Conservation (phyloP, 2,113 vertebrate species). For the Butorides virescens region DNA sequence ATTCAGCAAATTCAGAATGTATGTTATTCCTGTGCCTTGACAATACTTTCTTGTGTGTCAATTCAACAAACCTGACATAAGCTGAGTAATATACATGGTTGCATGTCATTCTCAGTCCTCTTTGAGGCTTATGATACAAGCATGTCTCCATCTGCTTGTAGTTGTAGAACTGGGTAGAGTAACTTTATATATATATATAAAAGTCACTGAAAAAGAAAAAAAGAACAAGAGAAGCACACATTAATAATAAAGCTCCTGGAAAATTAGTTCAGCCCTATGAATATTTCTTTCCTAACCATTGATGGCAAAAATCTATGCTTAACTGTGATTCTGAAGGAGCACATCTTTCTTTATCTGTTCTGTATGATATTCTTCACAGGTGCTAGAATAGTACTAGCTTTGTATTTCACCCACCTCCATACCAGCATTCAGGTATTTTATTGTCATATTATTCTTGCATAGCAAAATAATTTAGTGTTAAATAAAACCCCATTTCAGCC, state of each 20-base stretch:
- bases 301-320: neutral
- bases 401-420: neutral
- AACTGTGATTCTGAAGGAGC: neutral
- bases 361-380: neutral
- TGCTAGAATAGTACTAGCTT: neutral
- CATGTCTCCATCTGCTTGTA: neutral
- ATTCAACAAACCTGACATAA: neutral
- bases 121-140: neutral
- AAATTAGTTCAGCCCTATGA: neutral
- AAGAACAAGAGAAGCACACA: neutral
- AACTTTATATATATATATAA: neutral
- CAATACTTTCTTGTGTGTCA: neutral
- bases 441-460: neutral
- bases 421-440: fast-evolving
- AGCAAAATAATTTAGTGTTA: neutral
- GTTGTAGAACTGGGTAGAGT: neutral
- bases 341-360: neutral
- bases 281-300: neutral
- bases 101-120: neutral
- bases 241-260: neutral
- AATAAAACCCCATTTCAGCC: neutral
- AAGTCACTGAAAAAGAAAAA: neutral
- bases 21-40: neutral
- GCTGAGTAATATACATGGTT: neutral
- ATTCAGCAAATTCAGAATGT: neutral